phyloP scores from a whole-genome alignment of 2,113 vertebrate genomes.

The Scolopax mira region DNA sequence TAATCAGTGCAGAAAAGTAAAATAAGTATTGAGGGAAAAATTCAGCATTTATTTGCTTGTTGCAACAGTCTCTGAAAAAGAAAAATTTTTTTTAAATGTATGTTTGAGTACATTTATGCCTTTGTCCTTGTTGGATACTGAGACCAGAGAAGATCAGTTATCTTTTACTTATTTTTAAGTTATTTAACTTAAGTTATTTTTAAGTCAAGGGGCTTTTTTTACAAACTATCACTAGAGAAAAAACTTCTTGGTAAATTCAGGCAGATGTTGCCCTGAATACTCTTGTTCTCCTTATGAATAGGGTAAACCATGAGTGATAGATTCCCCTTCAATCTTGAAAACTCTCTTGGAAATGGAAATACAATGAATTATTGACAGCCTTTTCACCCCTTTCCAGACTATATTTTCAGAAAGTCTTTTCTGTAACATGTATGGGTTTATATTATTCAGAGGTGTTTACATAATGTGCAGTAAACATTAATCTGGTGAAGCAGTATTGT shows the following conservation, averaged over 20 bases:
- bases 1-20: not conserved
- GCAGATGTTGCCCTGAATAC: conserved; percentile 27
- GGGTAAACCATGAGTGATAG: not conserved
- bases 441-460: not conserved
- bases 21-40: not conserved
- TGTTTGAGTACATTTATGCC: not conserved
- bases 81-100: not conserved
- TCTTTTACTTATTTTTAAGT: conserved; percentile 4
- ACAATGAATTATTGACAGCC: not conserved
- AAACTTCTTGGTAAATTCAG: not conserved
- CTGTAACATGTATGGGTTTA: not conserved
- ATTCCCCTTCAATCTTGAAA: not conserved
- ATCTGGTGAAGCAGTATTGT: not conserved
- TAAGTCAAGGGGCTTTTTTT: conserved; percentile 10
- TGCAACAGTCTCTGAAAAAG: not conserved
- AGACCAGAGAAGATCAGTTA: not conserved
- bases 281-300: not conserved
- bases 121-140: not conserved
- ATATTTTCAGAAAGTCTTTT: not conserved
- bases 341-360: not conserved
- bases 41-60: not conserved
- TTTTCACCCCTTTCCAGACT: not conserved
- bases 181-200: conserved; percentile 20
- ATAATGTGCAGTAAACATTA: not conserved
- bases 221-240: not conserved